Evolutionary conservation across 1,140 invertebrate genomes (phyloP).

Genomic region (Archivesica marissinica): DNA sequence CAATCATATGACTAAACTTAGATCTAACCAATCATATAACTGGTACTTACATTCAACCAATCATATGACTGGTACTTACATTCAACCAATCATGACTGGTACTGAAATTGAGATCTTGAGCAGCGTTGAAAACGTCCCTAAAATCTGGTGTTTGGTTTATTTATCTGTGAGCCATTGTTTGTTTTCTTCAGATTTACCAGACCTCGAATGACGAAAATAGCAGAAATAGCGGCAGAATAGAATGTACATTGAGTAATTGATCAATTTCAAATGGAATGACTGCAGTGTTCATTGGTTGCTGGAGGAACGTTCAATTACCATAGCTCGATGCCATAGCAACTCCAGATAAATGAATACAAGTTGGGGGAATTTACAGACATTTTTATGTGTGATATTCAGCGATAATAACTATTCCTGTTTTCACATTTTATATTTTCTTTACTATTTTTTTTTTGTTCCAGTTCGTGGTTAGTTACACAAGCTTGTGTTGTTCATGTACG

Average conservation of each 20-base stretch:
- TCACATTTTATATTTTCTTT: too few relatives aligned
- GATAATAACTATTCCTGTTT: too few relatives aligned
- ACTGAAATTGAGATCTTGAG: neutral
- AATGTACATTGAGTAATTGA: neutral
- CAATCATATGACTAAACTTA: neutral
- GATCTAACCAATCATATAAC: too few relatives aligned
- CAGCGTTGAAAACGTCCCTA: neutral
- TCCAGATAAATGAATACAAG: too few relatives aligned
- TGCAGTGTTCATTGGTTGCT: constrained; percentile 8
- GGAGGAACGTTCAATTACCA: too few relatives aligned
- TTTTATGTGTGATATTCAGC: too few relatives aligned
- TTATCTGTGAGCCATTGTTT: neutral
- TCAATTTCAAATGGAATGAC: neutral
- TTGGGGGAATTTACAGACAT: too few relatives aligned
- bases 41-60: neutral
- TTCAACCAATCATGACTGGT: neutral
- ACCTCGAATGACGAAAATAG: constrained; percentile 17
- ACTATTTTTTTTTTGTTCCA: too few relatives aligned
- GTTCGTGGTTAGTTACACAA: too few relatives aligned
- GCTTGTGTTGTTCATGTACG: too few relatives aligned
- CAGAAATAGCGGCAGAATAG: neutral
- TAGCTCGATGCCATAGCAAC: too few relatives aligned
- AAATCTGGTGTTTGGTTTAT: too few relatives aligned
- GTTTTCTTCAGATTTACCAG: constrained; percentile 28
- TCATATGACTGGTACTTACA: neutral